Evolutionary conservation across 2,113 vertebrate species (phyloP), one percentile per base, ranked within the genome.

Genomic region (Trematocara macrostoma): DNA sequence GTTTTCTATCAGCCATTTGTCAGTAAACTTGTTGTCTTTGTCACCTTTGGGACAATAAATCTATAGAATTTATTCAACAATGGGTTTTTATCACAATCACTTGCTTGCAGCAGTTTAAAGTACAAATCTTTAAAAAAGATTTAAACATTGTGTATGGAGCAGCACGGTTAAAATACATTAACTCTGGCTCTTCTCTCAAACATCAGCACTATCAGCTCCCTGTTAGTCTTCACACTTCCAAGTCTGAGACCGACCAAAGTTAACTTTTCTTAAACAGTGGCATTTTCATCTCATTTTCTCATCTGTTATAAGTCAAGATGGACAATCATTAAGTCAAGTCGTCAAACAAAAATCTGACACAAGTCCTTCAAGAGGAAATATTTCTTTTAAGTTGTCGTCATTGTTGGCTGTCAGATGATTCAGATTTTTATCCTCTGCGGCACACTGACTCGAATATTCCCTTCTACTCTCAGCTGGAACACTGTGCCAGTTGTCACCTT

Each of bases 401-500:
- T 42, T 42, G 78, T 71, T 82, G 5, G 57, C 82, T 86, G 71
- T 71, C 16, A 42, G 84, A 86, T 89, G 82, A 55, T 56, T 84
- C 69, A 29, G 31, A 35, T 79, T 81, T 67, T 47, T 59, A 84
- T 93, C 92, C 89, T 92, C 81, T 59, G 79, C 52, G 49, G 67
- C 78, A 80, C 88, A 88, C 87, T 86, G 88, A 89, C 91, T 88
- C 78, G 15, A 82, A 29, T 16, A 45, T 40, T 85, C 71, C 79
- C 79, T 12, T 80, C 76, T 16, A 5, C 79, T 85, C 93, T 88
- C 93, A 85, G 91, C 34, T 88, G 91, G 92, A 93, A 59, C 93
- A 2, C 85, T 5, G 56, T 38, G 78, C 84, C 89, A 31, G 90
- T 94, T 92, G 93, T 95, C 93, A 91, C 92, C 90, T 90, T 94